Evolutionary conservation across 2,113 vertebrate species (phyloP).

Genomic region (Vireo altiloquus): DNA sequence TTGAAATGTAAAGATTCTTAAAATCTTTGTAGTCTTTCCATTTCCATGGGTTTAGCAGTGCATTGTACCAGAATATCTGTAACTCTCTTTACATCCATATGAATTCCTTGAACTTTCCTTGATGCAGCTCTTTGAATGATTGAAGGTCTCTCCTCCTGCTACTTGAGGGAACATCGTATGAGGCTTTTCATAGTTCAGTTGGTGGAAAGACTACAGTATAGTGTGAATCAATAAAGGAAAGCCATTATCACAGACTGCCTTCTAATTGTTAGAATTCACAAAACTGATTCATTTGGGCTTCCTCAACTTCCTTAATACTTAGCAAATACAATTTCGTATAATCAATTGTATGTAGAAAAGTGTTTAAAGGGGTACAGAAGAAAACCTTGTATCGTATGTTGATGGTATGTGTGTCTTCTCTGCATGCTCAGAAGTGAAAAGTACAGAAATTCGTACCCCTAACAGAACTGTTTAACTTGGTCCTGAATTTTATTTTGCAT

Average conservation of each 20-base stretch:
- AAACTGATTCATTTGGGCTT: neutral
- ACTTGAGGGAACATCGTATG: fast-evolving
- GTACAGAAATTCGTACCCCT: neutral
- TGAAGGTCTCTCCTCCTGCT: neutral
- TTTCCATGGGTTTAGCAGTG: neutral
- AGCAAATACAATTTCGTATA: neutral
- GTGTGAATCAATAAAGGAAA: neutral
- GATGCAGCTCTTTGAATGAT: neutral
- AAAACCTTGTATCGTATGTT: neutral
- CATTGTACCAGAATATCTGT: neutral
- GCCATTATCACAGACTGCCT: neutral
- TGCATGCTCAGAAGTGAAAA: neutral
- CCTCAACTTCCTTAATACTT: neutral
- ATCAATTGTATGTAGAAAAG: neutral
- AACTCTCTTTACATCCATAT: neutral
- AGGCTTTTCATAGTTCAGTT: neutral
- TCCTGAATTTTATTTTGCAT: neutral
- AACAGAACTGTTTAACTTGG: neutral
- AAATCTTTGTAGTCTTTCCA: neutral
- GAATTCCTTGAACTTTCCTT: neutral
- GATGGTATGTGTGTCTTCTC: neutral
- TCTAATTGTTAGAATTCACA: neutral
- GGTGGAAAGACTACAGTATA: neutral
- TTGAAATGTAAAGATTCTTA: neutral
- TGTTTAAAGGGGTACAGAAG: neutral